Percentiles rank a stretch among this genome's conserved stretches.
Evolutionary conservation across 92 coral and sea anemone species (phyloP).

Genomic region (Siderastrea siderea): DNA sequence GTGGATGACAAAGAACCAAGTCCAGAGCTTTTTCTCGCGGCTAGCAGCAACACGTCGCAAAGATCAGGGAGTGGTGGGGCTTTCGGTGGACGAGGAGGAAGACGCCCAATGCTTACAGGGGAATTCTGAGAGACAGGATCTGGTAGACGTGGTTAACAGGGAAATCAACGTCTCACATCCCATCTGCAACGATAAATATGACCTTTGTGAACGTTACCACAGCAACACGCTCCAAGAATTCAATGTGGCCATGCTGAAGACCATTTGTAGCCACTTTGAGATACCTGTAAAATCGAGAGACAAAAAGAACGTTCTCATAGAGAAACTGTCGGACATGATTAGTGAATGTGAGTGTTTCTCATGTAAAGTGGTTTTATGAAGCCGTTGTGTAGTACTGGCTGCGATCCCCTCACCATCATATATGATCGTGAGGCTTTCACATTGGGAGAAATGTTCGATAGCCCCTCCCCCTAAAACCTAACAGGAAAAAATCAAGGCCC

Average conservation of each 20-base stretch:
- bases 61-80: constrained; percentile 56
- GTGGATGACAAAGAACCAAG: constrained; percentile 76
- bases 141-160: constrained; percentile 51
- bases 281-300: constrained; percentile 68
- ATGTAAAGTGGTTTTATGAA: background rate
- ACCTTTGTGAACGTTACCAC: constrained; percentile 72
- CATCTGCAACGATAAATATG: constrained; percentile 73
- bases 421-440: too few relatives aligned
- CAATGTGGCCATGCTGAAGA: constrained; percentile 68
- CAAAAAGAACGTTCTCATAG: constrained; percentile 64
- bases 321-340: constrained; percentile 63
- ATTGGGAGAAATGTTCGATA: too few relatives aligned
- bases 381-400: background rate
- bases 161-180: constrained; percentile 75
- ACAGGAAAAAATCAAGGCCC: too few relatives aligned
- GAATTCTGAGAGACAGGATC: constrained; percentile 58
- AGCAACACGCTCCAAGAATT: constrained; percentile 67
- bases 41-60: constrained; percentile 80
- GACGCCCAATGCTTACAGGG: constrained; percentile 74
- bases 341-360: constrained; percentile 60
- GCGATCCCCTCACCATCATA: too few relatives aligned
- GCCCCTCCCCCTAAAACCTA: too few relatives aligned
- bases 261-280: constrained; percentile 76
- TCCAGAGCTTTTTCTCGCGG: constrained; percentile 80
- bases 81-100: constrained; percentile 68